Conservation (phyloP, 1,140 invertebrate genomes). For the Aphidius ervi region DNA sequence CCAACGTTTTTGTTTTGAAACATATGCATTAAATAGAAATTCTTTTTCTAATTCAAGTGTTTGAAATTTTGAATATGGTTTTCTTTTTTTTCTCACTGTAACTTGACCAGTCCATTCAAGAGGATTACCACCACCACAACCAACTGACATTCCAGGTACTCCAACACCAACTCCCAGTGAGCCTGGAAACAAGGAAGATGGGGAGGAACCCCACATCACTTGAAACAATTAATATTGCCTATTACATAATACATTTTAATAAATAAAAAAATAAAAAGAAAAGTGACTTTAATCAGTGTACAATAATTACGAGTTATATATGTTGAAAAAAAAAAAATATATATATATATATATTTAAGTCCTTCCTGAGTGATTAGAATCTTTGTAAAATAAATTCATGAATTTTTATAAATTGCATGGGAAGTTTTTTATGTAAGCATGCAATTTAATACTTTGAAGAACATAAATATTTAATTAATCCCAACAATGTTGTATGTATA, state of each 20-base stretch:
- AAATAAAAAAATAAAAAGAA: not conserved
- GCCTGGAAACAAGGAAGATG: slow-evolving; percentile 59
- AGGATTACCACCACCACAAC: slow-evolving; percentile 69
- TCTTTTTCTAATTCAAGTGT: slow-evolving; percentile 96
- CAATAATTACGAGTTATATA: not conserved
- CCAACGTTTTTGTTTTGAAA: slow-evolving; percentile 96
- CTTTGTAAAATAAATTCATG: too few species aligned
- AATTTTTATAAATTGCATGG: not conserved
- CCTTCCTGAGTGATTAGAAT: not conserved
- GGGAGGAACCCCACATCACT: slow-evolving; percentile 63
- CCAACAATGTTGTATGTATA: too few species aligned
- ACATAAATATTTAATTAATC: too few species aligned
- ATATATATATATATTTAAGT: not conserved
- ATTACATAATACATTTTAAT: not conserved
- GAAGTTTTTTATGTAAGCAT: too few species aligned
- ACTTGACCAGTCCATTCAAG: slow-evolving; percentile 90
- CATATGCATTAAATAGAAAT: slow-evolving; percentile 94
- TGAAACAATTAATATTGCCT: slow-evolving; percentile 56
- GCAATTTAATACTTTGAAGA: too few species aligned
- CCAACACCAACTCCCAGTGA: slow-evolving; percentile 63
- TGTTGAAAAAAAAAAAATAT: not conserved
- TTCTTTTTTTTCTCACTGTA: slow-evolving; percentile 92
- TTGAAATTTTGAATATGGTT: slow-evolving; percentile 95
- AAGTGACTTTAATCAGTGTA: not conserved
- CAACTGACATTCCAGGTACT: slow-evolving; percentile 54